phyloP scores from a whole-genome alignment of 2,113 vertebrate species.

The Pavo muticus region DNA sequence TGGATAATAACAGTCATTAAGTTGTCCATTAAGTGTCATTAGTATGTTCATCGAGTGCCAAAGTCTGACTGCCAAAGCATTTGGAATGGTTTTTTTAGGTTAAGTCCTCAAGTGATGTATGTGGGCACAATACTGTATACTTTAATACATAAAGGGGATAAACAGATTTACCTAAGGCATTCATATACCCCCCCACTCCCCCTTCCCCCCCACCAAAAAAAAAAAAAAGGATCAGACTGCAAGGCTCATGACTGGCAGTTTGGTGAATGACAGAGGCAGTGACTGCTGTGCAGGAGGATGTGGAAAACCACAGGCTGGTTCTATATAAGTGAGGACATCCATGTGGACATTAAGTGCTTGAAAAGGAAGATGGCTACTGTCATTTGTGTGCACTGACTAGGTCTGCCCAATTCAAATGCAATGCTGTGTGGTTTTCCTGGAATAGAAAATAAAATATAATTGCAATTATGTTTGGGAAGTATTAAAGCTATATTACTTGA shows the following conservation, averaged over 20 bases:
- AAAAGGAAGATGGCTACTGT: background rate
- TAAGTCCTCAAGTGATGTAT: background rate
- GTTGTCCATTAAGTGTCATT: constrained; percentile 38
- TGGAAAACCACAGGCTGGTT: background rate
- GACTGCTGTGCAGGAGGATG: background rate
- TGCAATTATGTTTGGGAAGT: background rate
- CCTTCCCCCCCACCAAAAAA: no score
- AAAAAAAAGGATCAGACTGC: background rate
- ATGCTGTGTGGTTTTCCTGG: background rate
- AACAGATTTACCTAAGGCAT: background rate
- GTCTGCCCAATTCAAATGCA: background rate
- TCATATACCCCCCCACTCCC: background rate
- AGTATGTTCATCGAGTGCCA: background rate
- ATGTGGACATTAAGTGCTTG: background rate
- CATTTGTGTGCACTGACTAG: background rate
- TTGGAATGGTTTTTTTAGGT: background rate
- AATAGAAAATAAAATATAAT: background rate
- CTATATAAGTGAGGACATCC: background rate
- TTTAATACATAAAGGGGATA: background rate
- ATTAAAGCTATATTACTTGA: background rate
- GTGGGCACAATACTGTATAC: background rate
- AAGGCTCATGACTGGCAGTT: background rate
- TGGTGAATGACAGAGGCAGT: background rate
- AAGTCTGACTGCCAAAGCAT: background rate
- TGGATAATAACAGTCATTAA: constrained; percentile 46